phyloP scores from a whole-genome alignment of 2,797 vertebrate species.

The Sciurus vulgaris region DNA sequence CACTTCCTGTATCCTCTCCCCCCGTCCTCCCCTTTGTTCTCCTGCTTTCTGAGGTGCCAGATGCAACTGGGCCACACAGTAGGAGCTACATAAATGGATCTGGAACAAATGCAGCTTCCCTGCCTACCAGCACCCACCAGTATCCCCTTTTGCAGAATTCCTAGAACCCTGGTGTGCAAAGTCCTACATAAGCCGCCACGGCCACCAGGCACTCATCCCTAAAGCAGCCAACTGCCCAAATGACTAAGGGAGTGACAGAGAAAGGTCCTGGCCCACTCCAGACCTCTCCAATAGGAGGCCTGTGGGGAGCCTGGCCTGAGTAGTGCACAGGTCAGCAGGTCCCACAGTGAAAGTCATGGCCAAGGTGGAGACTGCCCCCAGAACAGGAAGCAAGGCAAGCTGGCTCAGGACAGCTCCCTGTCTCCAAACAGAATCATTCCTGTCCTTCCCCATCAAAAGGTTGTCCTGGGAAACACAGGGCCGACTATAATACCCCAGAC shows the following conservation, averaged over 20 bases:
- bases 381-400: background rate
- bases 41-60: background rate
- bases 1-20: background rate
- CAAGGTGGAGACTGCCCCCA: background rate
- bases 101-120: conserved; percentile 47
- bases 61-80: conserved; percentile 74
- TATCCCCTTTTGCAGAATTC: conserved; percentile 68
- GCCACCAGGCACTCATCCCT: background rate
- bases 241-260: background rate
- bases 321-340: background rate
- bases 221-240: background rate
- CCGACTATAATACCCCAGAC: background rate
- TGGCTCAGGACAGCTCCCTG: background rate
- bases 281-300: background rate
- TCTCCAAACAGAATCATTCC: background rate
- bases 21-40: background rate
- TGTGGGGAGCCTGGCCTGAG: background rate
- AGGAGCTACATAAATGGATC: conserved; percentile 60
- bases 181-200: conserved; percentile 25
- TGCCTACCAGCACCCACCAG: conserved; percentile 17
- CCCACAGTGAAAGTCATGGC: background rate
- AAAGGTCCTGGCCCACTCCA: background rate
- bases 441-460: background rate
- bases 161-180: conserved; percentile 55
- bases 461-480: background rate